phyloP scores from a whole-genome alignment of 2,797 vertebrate genomes.

The Sebastes dallii region DNA sequence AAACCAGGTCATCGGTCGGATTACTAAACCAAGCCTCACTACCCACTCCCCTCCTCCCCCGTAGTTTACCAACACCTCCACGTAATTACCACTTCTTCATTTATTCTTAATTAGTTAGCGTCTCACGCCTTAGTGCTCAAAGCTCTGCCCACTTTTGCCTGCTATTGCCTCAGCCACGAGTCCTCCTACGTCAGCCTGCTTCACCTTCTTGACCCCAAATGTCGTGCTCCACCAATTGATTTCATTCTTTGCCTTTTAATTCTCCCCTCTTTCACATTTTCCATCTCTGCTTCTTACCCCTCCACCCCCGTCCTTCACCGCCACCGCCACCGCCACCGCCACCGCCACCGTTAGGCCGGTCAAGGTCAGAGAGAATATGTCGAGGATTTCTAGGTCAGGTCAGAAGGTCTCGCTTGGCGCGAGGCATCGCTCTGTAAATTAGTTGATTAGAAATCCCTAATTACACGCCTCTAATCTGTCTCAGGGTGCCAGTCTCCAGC shows the following conservation, averaged over 20 bases:
- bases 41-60: background rate
- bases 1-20: slow-evolving; percentile 73
- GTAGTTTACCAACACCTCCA: background rate
- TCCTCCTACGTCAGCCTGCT: background rate
- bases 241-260: slow-evolving; percentile 26
- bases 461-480: slow-evolving; percentile 84
- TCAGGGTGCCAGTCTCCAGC: slow-evolving; percentile 66
- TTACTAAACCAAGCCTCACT: slow-evolving; percentile 52
- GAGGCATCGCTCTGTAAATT: slow-evolving; percentile 83
- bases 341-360: background rate
- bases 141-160: background rate
- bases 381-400: slow-evolving; percentile 62
- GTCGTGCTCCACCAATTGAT: background rate
- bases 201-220: background rate
- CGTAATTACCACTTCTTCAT: slow-evolving; percentile 4
- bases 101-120: slow-evolving; percentile 1
- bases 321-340: no score
- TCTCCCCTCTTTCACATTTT: background rate
- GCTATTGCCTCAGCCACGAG: background rate
- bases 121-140: background rate
- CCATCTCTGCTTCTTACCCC: background rate
- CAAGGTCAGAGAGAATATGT: slow-evolving; percentile 45
- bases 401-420: slow-evolving; percentile 58
- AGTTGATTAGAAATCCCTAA: slow-evolving; percentile 89
- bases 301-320: background rate